Conservation (phyloP, 2,113 vertebrate species). For the Aspidoscelis tigris region DNA sequence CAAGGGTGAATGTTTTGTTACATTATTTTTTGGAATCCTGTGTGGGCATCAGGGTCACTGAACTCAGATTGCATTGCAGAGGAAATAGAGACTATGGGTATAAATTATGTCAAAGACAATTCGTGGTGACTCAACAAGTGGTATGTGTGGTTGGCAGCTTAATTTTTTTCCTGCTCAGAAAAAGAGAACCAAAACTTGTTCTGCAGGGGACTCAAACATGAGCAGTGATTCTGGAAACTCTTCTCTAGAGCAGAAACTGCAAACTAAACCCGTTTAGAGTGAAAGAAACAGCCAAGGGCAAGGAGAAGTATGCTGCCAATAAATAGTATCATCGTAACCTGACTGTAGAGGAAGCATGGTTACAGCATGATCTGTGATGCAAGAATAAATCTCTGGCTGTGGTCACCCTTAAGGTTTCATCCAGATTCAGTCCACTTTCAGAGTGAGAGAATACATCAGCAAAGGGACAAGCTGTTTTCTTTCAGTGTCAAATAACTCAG, state of each 20-base stretch:
- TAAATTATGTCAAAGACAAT: slow-evolving; percentile 61
- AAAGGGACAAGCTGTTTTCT: too few relatives aligned
- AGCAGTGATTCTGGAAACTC: slow-evolving; percentile 65
- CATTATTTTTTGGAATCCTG: slow-evolving; percentile 9
- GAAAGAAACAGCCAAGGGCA: slow-evolving; percentile 56
- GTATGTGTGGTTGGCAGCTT: slow-evolving; percentile 47
- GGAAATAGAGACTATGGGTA: slow-evolving; percentile 58
- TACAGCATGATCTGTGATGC: not conserved
- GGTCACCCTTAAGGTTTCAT: too few relatives aligned
- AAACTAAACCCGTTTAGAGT: slow-evolving; percentile 54
- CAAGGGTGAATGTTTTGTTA: not conserved
- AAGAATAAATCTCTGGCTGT: not conserved
- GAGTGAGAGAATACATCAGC: too few relatives aligned
- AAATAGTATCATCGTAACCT: not conserved
- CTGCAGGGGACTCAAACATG: slow-evolving; percentile 34
- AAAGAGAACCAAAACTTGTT: slow-evolving; percentile 76
- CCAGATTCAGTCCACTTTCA: too few relatives aligned
- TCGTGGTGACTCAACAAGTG: slow-evolving; percentile 58
- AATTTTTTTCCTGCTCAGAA: slow-evolving; percentile 58
- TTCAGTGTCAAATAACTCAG: too few relatives aligned
- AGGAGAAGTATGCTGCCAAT: slow-evolving; percentile 54
- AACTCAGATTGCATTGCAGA: not conserved
- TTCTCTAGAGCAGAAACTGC: slow-evolving; percentile 68
- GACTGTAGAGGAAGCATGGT: slow-evolving; percentile 2
- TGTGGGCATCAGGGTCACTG: not conserved